Evolutionary conservation across 2,888 invertebrate genomes (phyloP).

Genomic region (Heteromurus nitidus): DNA sequence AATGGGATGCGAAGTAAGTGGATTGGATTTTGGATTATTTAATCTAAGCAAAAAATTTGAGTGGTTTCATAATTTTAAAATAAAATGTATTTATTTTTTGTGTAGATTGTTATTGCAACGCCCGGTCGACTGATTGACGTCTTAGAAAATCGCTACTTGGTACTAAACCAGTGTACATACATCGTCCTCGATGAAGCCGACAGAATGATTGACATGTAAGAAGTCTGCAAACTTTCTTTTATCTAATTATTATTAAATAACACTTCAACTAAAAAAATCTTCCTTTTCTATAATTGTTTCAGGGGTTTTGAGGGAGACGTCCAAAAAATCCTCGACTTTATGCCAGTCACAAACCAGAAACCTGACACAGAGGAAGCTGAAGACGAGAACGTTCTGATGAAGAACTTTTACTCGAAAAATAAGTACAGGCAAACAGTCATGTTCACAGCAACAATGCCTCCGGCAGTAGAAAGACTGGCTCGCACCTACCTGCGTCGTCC

Average conservation of each 20-base stretch:
- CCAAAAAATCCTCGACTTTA: conserved; percentile 96
- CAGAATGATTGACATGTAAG: conserved; percentile 92
- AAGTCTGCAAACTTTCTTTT: too few relatives aligned
- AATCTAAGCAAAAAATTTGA: too few relatives aligned
- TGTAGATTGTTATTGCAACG: conserved; percentile 96
- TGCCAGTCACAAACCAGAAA: conserved; percentile 98
- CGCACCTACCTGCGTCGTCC: conserved; percentile 95
- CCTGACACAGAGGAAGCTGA: conserved; percentile 99
- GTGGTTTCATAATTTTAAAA: conserved; percentile 1
- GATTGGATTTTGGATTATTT: too few relatives aligned
- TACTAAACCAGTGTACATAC: conserved; percentile 97
- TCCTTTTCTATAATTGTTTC: too few relatives aligned
- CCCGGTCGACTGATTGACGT: conserved; percentile 99
- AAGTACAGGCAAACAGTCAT: conserved; percentile 99
- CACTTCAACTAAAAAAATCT: too few relatives aligned
- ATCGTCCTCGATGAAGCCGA: conserved; percentile 98
- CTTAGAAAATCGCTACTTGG: conserved; percentile 97
- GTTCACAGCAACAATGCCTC: conserved; percentile 99
- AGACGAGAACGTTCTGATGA: conserved; percentile 90
- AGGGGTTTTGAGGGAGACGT: conserved; percentile 99
- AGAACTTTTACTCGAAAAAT: conserved; percentile 95
- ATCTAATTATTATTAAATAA: not conserved
- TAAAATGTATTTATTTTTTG: conserved; percentile 53
- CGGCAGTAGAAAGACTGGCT: conserved; percentile 97
- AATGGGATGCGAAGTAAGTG: conserved; percentile 91